Base-by-base conservation (phyloP, 2,888 invertebrate species). In the Sepioteuthis lessoniana region DNA sequence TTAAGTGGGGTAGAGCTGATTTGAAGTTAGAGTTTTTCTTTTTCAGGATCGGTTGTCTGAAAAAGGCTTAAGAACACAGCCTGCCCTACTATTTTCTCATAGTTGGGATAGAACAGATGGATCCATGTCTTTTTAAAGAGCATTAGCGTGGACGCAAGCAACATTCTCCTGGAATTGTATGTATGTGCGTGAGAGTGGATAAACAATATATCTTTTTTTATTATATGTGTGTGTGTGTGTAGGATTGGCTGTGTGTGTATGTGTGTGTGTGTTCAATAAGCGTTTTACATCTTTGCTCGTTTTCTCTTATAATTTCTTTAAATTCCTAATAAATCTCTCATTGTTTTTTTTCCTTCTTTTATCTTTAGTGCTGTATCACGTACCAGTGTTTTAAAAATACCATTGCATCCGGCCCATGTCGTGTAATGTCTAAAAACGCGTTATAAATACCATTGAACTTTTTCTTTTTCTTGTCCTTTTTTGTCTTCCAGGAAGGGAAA, bases 401-500 rank as follows among this genome's bases (percentile, higher is more conserved):
- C 76, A 35, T 76, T 13, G 76, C 76, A 76, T 76, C 76, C 76
- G 76, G 76, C 76, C 76, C 76, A 76, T 76, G n/a, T 35, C 76
- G 76, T 76, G 76, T 76, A n/a, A n/a, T 35, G n/a, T 76, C n/a
- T n/a, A 76, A 76, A 42, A 76, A n/a, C 76, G 19, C n/a, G 76
- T n/a, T 76, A 76, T 76, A 76, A 76, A 76, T 76, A 76, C 76
- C 35, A 76, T 76, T n/a, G 42, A 91, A 42, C 46, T 91, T 42
- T 38, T 91, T 91, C 13, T 38, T 91, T 31, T 21, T 91, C 5
- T 90, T 42, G 4, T 35, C 5, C 38, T 31, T 42, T 42, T 91
- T 46, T 38, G 46, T 91, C 91, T 91, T 91, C 47, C 91, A 92
- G 92, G 47, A 47, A 5, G 92, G 46, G n/a, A 92, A 92, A 47